Conservation (phyloP, 1,140 invertebrate species). For the Drosophila grimshawi region DNA sequence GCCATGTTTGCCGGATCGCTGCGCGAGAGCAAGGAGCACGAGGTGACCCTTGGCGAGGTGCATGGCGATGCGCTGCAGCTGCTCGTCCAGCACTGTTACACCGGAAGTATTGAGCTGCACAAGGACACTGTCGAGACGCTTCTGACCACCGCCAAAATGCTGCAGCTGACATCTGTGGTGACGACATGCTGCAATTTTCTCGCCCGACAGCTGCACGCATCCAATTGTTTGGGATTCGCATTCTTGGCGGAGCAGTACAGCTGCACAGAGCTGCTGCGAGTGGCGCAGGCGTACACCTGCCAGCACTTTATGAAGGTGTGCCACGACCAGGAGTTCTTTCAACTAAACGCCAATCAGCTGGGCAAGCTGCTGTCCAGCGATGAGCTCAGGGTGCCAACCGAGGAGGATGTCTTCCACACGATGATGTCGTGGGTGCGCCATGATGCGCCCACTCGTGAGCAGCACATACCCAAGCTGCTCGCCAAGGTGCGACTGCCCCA, state of each 20-base stretch:
- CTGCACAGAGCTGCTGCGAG: constrained; percentile 90
- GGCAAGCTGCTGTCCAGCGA: constrained; percentile 93
- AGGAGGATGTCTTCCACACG: constrained; percentile 95
- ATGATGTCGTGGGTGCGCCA: constrained; percentile 95
- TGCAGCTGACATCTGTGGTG: constrained; percentile 94
- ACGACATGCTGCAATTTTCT: constrained; percentile 96
- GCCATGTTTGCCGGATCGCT: constrained; percentile 97
- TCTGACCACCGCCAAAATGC: constrained; percentile 93
- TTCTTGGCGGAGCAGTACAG: constrained; percentile 97
- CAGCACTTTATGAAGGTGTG: constrained; percentile 93
- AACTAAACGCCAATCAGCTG: constrained; percentile 91
- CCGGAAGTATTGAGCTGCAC: constrained; percentile 89
- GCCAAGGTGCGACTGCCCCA: constrained; percentile 93
- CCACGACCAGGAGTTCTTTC: constrained; percentile 94
- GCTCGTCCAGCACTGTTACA: constrained; percentile 96
- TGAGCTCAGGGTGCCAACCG: constrained; percentile 95
- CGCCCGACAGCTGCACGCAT: constrained; percentile 95
- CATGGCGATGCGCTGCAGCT: constrained; percentile 93
- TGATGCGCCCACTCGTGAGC: constrained; percentile 89
- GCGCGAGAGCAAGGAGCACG: constrained; percentile 92
- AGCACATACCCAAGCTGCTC: constrained; percentile 89
- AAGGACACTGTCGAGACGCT: constrained; percentile 94
- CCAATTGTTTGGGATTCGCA: constrained; percentile 96
- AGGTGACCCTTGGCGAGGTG: constrained; percentile 93
- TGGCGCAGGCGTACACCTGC: constrained; percentile 91